A percentile compares a stretch with the other conserved stretches of the same genome.
These are phyloP conservation scores for Enteromius mattozi DNA, from an alignment of 2,797 vertebrate species.

Conservation along the genomic window DNA sequence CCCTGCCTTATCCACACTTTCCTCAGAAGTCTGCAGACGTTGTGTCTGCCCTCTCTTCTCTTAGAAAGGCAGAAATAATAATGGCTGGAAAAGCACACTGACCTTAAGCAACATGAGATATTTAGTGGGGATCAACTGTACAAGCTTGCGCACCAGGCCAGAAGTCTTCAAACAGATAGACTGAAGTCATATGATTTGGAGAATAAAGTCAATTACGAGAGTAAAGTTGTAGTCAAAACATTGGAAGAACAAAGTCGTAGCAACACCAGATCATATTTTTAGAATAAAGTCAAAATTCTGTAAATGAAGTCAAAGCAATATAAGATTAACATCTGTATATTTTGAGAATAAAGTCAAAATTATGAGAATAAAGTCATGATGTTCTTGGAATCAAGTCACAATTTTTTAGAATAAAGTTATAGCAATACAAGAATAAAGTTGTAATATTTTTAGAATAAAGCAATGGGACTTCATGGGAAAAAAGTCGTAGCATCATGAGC, in stretches of 20 bases:
- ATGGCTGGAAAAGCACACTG: not conserved
- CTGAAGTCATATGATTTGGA: not conserved
- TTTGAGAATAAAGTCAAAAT: not conserved
- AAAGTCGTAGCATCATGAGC: not conserved
- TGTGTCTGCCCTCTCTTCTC: conserved; percentile 60
- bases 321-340: no score
- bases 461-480: no score
- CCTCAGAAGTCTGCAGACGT: conserved; percentile 71
- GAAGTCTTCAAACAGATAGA: not conserved
- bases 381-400: no score
- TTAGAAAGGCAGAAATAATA: conserved; percentile 20
- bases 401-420: not conserved
- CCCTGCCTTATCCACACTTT: conserved; percentile 34
- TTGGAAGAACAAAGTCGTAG: not conserved
- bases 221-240: not conserved
- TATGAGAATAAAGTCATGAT: not conserved
- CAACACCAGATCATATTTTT: not conserved
- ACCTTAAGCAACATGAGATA: not conserved
- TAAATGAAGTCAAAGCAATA: not conserved
- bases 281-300: not conserved
- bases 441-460: no score
- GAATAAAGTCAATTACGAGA: not conserved
- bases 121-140: not conserved
- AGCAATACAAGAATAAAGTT: no score
- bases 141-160: not conserved